Conservation (phyloP, 64 coral and sea anemone genomes). For the Montipora foliosa region DNA sequence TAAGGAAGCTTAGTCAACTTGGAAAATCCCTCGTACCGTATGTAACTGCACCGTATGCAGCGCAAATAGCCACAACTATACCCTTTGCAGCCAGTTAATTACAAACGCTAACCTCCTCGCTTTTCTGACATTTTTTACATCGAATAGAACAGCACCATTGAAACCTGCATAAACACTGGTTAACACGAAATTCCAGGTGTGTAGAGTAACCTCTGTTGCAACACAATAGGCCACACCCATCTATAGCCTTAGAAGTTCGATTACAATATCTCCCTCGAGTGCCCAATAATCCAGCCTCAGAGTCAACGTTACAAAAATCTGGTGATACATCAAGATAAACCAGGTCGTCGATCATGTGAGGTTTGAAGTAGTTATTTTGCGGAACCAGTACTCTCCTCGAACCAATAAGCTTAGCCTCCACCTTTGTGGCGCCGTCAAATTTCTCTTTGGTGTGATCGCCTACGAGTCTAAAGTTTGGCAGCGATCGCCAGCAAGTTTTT, state of each 20-base stretch:
- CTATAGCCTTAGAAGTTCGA: constrained; percentile 79
- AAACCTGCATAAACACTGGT: constrained; percentile 85
- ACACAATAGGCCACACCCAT: constrained; percentile 90
- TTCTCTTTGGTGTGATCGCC: constrained; percentile 89
- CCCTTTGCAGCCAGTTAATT: constrained; percentile 23
- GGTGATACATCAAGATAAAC: constrained; percentile 85
- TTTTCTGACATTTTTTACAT: constrained; percentile 67
- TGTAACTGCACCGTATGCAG: no score
- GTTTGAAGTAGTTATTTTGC: constrained; percentile 69
- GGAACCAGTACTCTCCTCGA: constrained; percentile 67
- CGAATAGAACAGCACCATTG: constrained; percentile 87
- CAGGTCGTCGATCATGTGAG: constrained; percentile 71
- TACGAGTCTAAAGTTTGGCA: constrained; percentile 77
- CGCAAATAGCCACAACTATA: no score
- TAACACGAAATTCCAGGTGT: background rate
- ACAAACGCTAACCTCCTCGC: constrained; percentile 80
- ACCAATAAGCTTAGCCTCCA: constrained; percentile 57
- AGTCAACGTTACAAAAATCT: constrained; percentile 74
- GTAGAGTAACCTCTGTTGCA: constrained; percentile 74
- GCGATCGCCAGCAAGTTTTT: constrained; percentile 93
- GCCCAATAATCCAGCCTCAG: constrained; percentile 63
- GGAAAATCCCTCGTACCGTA: no score
- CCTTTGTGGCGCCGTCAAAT: constrained; percentile 94
- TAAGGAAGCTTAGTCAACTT: no score
- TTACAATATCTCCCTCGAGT: constrained; percentile 83